Evolutionary conservation across 2,797 vertebrate genomes (phyloP), one percentile per base, ranked within the genome.

Genomic region (Thripadectes ignobilis): DNA sequence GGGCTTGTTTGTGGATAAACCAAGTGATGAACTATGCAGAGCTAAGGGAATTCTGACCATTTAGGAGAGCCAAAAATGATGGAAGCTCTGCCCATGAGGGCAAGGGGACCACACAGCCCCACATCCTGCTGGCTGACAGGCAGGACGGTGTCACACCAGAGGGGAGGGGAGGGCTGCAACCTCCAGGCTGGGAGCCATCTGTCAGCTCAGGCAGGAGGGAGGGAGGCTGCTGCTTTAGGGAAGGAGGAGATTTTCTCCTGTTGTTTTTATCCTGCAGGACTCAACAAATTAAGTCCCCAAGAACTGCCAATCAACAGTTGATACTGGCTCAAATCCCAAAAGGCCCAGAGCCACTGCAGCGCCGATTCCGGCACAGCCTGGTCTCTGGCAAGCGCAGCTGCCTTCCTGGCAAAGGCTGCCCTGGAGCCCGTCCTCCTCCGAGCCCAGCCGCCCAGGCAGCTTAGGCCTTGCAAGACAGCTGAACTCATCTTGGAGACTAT

Each of bases 301-400:
- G 69, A 96, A 83, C 66, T 92, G 88, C 92, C 95, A 93, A 81
- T 86, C 94, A 96, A 78, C 73, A 94, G 89, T 38, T 93, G 93
- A 84, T 77, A 91, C 6, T 75, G 82, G 87, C 94, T 95, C 30
- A 55, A 74, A 88, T 89, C 93, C 92, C 79, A 45, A 24, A 84
- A 83, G 84, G 75, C 45, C 43, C 26, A 43, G 94, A 27, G 59
- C 48, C 73, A 86, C 73, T 52, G 55, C 73, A 88, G 85, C 4
- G 41, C 48, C 0, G 8, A 93, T 88, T 92, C 93, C 95, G 83
- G 88, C 79, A 88, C 80, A 90, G 79, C 41, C 76, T 61, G 78
- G 48, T 85, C 78, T 85, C 89, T 9, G 0, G 1, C 1, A 5
- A 55, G 24, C 2, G 3, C 92, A 93, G 93, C 89, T 90, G 74